Conservation (phyloP, 2,797 vertebrate genomes). For the Coendou prehensilis region DNA sequence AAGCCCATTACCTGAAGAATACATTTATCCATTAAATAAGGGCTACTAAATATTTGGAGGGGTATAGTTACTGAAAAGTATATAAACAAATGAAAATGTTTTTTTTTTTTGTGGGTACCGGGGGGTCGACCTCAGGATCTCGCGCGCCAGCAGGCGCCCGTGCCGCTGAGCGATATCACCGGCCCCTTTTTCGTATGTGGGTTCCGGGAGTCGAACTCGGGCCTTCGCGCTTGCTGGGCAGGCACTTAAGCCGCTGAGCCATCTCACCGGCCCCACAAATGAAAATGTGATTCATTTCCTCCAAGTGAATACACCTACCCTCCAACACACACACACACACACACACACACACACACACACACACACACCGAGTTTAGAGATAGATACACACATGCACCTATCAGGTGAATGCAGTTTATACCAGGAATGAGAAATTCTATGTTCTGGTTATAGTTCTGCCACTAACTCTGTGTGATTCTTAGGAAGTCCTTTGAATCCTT, state of each 20-base stretch:
- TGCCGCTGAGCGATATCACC: no score
- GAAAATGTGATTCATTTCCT: constrained; percentile 16
- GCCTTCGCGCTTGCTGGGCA: no score
- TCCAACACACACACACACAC: not conserved
- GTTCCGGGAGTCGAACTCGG: no score
- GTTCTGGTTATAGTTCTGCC: not conserved
- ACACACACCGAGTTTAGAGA: not conserved
- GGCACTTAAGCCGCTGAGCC: no score
- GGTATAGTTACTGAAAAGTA: not conserved
- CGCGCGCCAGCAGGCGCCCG: no score
- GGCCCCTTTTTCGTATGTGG: no score
- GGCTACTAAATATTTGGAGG: constrained; percentile 8
- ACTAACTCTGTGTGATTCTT: not conserved
- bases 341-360: not conserved
- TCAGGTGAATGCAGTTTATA: not conserved
- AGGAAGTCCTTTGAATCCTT: not conserved
- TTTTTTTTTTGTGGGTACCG: no score
- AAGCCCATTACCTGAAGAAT: not conserved
- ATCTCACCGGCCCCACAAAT: not conserved
- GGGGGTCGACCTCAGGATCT: no score
- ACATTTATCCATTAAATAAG: constrained; percentile 55
- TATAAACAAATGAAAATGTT: not conserved
- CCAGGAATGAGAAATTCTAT: not conserved
- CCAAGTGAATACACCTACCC: not conserved
- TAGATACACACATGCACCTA: not conserved